phyloP scores from a whole-genome alignment of 2,797 vertebrate species.

The Harpagifer antarcticus region DNA sequence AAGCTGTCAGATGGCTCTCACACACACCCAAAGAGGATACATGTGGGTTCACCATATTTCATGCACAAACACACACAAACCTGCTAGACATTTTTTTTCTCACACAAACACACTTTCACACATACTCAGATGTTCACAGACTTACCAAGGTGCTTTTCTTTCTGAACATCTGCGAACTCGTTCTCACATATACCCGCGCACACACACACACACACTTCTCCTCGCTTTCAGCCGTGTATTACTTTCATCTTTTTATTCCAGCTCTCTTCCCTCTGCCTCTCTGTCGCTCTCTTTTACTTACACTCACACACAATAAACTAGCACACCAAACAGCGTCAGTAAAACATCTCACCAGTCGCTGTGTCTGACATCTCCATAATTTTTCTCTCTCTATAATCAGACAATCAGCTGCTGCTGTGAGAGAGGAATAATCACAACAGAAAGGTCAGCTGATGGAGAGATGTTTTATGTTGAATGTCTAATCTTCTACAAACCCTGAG shows the following conservation, averaged over 20 bases:
- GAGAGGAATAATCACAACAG: slow-evolving; percentile 30
- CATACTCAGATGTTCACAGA: too few species aligned
- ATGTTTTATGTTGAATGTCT: background rate
- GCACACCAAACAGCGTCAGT: background rate
- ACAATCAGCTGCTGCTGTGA: slow-evolving; percentile 24
- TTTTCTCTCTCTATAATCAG: background rate
- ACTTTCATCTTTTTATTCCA: too few species aligned
- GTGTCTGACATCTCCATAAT: background rate
- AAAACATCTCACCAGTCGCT: background rate
- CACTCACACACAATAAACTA: background rate
- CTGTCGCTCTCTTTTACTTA: background rate
- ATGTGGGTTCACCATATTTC: too few species aligned
- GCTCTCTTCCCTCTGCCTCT: too few species aligned
- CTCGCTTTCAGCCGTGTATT: too few species aligned
- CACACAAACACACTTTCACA: too few species aligned
- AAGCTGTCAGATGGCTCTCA: slow-evolving; percentile 67
- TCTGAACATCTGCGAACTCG: too few species aligned
- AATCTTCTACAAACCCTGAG: background rate
- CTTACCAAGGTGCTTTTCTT: too few species aligned
- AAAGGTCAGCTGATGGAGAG: slow-evolving; percentile 43
- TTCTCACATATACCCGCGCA: background rate
- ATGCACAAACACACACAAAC: too few species aligned
- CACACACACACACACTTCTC: background rate
- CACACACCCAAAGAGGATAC: background rate
- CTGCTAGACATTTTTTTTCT: too few species aligned